Evolutionary conservation across 2,113 vertebrate genomes (phyloP), one percentile per base, ranked within the genome.

Genomic region (Nematolebias whitei): DNA sequence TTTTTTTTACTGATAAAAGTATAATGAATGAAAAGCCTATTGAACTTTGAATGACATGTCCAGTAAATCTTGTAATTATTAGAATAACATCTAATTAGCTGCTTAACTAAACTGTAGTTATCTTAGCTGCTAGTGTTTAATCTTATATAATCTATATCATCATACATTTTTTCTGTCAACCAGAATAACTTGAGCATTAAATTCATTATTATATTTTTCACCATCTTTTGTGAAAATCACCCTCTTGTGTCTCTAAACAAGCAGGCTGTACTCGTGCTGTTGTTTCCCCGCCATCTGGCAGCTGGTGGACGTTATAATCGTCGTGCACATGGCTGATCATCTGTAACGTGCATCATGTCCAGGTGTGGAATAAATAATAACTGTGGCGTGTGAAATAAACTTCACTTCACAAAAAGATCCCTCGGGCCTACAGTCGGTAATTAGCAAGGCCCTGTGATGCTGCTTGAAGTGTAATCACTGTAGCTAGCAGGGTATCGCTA

Each of bases 251-350:
- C 61, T 18, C 10, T 29, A 1, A 12, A 45, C 55, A 51, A 80
- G 53, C 81, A 71, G 71, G 56, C 54, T 78, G 71, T 19, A 12
- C 41, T 67, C 43, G 24, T 45, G 59, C 58, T 74, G 61, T 80
- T 83, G 68, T 82, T 78, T 76, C 60, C 63, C 58, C 49, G 0
- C 82, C 88, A 83, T 85, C 83, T 85, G 85, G 82, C 83, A 80
- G 75, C 66, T 82, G 68, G 51, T 79, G 66, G 62, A 82, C 73
- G 80, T 85, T 88, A 35, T 10, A 82, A 50, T 85, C 24, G 68
- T 39, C 56, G 50, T 55, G 66, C 84, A 85, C 88, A 82, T 86
- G 87, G 71, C 45, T 76, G 85, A 84, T 87, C 85, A 84, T 84
- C 72, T 83, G 79, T 69, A 71, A 84, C 86, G 65, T 57, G 63